phyloP scores from a whole-genome alignment of 2,113 vertebrate genomes.

The Caranx ignobilis region DNA sequence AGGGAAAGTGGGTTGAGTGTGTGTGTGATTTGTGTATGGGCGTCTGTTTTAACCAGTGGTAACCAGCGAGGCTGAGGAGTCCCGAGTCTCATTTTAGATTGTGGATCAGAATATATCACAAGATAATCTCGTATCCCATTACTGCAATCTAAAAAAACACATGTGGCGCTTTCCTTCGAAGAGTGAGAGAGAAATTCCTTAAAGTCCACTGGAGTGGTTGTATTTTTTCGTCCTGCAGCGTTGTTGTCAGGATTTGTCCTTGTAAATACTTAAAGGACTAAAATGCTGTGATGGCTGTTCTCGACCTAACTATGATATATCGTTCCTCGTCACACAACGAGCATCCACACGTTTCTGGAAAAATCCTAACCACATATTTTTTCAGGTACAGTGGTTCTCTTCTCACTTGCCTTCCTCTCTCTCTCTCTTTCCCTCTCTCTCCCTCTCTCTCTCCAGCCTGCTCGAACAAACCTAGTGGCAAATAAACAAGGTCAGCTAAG shows the following conservation, averaged over 20 bases:
- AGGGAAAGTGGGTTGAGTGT: conserved; percentile 21
- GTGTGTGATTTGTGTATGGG: conserved; percentile 27
- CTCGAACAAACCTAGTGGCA: conserved; percentile 33
- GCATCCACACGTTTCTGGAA: neutral
- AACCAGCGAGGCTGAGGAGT: neutral
- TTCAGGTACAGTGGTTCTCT: conserved; percentile 16
- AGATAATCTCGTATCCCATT: neutral
- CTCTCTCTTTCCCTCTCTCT: conserved; percentile 12
- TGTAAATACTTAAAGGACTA: conserved; percentile 30
- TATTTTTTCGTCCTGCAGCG: conserved; percentile 2
- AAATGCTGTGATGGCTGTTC: conserved; percentile 19
- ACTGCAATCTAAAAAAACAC: conserved; percentile 9
- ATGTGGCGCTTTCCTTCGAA: neutral
- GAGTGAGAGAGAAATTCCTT: neutral
- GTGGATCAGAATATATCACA: neutral
- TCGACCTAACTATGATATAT: conserved; percentile 40
- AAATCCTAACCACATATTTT: neutral
- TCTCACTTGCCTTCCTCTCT: neutral
- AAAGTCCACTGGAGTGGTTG: neutral
- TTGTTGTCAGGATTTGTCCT: conserved; percentile 33
- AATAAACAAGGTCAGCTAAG: conserved; percentile 70
- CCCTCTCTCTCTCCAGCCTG: conserved; percentile 7
- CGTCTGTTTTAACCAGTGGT: neutral
- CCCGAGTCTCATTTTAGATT: conserved; percentile 3
- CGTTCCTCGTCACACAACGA: neutral